Evolutionary conservation across 2,888 invertebrate species (phyloP).

Genomic region (Teinopalpus imperialis): DNA sequence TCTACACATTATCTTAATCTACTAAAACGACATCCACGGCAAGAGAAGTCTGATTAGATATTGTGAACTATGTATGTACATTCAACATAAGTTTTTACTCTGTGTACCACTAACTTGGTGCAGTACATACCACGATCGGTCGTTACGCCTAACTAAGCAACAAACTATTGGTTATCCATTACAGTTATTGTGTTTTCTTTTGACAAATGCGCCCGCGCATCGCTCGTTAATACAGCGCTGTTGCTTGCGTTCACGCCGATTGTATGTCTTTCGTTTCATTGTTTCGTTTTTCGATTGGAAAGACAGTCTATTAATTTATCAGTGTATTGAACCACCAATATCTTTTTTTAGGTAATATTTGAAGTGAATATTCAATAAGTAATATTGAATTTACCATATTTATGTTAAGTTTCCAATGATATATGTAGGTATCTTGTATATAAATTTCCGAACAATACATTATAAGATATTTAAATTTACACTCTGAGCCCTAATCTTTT

Average conservation of each 20-base stretch:
- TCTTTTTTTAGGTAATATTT: constrained; percentile 7
- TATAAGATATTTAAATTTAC: too few relatives aligned
- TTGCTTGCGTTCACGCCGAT: constrained; percentile 41
- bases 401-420: too few relatives aligned
- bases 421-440: too few relatives aligned
- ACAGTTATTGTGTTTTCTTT: constrained; percentile 72
- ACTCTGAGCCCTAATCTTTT: too few relatives aligned
- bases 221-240: constrained; percentile 53
- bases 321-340: constrained; percentile 6
- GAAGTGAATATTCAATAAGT: too few relatives aligned
- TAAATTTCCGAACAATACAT: too few relatives aligned
- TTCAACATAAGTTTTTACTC: too few relatives aligned
- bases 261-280: constrained; percentile 51
- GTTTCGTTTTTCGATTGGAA: constrained; percentile 39
- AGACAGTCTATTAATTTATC: constrained; percentile 23
- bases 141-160: constrained; percentile 67
- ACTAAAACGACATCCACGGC: too few relatives aligned
- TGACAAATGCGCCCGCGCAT: constrained; percentile 65
- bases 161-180: constrained; percentile 76
- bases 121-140: constrained; percentile 42
- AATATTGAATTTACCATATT: too few relatives aligned
- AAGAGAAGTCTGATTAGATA: too few relatives aligned
- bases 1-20: too few relatives aligned
- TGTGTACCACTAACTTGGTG: constrained; percentile 37
- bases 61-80: too few relatives aligned